Percentiles rank a stretch among this genome's conserved stretches.
phyloP scores from a whole-genome alignment of 2,113 vertebrate species.

The Glaucidium brasilianum region DNA sequence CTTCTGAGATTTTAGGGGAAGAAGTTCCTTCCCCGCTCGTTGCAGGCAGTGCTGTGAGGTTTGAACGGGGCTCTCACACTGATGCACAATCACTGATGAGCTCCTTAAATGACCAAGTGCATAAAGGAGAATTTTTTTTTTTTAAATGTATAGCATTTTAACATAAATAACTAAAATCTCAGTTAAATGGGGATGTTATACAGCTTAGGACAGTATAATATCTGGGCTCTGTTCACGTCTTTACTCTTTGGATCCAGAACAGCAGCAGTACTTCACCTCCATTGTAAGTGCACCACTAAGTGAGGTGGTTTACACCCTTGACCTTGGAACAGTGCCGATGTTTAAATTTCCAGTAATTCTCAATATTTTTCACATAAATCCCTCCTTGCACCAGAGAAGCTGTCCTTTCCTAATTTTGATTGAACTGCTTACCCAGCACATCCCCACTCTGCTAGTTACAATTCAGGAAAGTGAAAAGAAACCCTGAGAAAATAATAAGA shows the following conservation, averaged over 20 bases:
- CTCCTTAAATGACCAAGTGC: neutral
- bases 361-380: neutral
- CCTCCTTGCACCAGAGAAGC: neutral
- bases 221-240: neutral
- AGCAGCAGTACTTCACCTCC: neutral
- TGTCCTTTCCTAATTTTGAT: neutral
- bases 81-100: neutral
- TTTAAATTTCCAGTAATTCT: conserved; percentile 29
- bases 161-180: conserved; percentile 10
- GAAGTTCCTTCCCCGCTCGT: neutral
- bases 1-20: neutral
- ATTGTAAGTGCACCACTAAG: neutral
- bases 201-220: neutral
- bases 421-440: neutral
- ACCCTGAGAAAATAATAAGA: neutral
- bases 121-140: neutral
- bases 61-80: fast-evolving
- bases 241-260: neutral
- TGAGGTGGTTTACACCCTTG: neutral
- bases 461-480: neutral
- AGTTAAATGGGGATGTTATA: neutral
- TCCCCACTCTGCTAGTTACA: neutral
- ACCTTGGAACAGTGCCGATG: neutral
- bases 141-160: neutral
- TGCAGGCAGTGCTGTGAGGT: neutral